Evolutionary conservation across 2,113 vertebrate species (phyloP).

Genomic region (Pachyramphus minor): DNA sequence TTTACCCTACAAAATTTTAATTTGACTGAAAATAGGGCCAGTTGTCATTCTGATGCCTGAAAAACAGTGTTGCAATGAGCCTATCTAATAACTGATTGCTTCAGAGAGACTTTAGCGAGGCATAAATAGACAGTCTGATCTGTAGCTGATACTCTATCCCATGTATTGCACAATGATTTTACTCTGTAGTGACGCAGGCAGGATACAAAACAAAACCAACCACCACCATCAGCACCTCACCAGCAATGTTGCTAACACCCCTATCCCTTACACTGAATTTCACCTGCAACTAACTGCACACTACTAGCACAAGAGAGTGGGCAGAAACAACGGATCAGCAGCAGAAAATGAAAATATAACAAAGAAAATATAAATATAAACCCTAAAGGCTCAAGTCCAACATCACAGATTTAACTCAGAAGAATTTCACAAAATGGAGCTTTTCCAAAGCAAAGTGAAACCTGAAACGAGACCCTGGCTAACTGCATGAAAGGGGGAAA

Average conservation of each 20-base stretch:
- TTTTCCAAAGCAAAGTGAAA: not conserved
- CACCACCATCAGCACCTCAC: not conserved
- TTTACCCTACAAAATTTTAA: not conserved
- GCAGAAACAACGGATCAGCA: not conserved
- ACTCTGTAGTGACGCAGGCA: not conserved
- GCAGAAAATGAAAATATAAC: not conserved
- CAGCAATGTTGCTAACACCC: not conserved
- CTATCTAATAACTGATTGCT: not conserved
- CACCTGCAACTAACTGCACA: not conserved
- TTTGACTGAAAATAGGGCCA: not conserved
- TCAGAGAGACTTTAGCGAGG: not conserved
- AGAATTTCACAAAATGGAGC: not conserved
- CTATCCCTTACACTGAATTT: not conserved
- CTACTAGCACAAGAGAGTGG: not conserved
- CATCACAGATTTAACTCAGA: not conserved
- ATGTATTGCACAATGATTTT: conserved; percentile 2
- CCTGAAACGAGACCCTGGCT: not conserved
- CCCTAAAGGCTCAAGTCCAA: not conserved
- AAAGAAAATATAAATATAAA: not conserved
- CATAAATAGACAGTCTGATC: not conserved
- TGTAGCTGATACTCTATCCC: not conserved
- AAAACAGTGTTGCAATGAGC: not conserved
- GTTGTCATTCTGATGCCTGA: not conserved
- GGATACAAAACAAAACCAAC: not conserved
- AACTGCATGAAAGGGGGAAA: not conserved